These are phyloP conservation scores for Arnoldichthys spilopterus DNA, from an alignment of 2,797 vertebrate species.

Conservation along the genomic window DNA sequence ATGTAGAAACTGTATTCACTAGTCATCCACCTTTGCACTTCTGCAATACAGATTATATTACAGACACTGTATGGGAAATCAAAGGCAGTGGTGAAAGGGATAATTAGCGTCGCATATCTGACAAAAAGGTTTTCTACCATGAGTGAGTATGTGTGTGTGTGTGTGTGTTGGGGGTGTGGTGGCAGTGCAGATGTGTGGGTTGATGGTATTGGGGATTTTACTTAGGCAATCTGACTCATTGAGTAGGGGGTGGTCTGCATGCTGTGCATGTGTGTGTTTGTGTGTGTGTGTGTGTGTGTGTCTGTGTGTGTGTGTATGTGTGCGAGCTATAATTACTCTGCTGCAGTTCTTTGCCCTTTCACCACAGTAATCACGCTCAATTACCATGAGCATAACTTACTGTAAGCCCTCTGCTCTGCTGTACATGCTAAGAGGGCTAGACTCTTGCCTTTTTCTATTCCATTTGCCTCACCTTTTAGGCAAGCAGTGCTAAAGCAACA, in stretches of 20 bases:
- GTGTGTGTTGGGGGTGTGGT: not conserved
- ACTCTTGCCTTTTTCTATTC: not conserved
- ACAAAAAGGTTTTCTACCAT: slow-evolving; percentile 28
- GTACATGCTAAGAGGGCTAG: slow-evolving; percentile 8
- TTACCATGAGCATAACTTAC: slow-evolving; percentile 59
- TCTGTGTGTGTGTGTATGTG: slow-evolving; percentile 45
- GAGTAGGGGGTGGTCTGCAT: slow-evolving; percentile 39
- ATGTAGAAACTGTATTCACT: not conserved
- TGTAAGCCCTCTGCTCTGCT: slow-evolving; percentile 16
- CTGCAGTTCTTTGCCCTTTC: slow-evolving; percentile 62
- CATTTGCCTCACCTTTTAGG: slow-evolving; percentile 10
- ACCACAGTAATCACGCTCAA: slow-evolving; percentile 66
- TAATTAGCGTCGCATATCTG: slow-evolving; percentile 27
- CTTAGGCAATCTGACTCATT: slow-evolving; percentile 52
- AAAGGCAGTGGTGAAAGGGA: slow-evolving; percentile 34
- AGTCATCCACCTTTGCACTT: slow-evolving; percentile 14
- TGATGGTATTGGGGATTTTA: slow-evolving; percentile 40
- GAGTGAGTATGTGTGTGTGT: slow-evolving; percentile 21
- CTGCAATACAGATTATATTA: slow-evolving; percentile 12
- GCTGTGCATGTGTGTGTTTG: too few relatives aligned
- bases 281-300: too few relatives aligned
- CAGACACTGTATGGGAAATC: slow-evolving; percentile 26
- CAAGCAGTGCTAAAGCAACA: not conserved
- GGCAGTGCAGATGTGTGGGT: slow-evolving; percentile 28
- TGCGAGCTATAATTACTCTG: slow-evolving; percentile 59